Base-by-base conservation (phyloP, 2,797 vertebrate genomes). In the Toxotes lorentzi region DNA sequence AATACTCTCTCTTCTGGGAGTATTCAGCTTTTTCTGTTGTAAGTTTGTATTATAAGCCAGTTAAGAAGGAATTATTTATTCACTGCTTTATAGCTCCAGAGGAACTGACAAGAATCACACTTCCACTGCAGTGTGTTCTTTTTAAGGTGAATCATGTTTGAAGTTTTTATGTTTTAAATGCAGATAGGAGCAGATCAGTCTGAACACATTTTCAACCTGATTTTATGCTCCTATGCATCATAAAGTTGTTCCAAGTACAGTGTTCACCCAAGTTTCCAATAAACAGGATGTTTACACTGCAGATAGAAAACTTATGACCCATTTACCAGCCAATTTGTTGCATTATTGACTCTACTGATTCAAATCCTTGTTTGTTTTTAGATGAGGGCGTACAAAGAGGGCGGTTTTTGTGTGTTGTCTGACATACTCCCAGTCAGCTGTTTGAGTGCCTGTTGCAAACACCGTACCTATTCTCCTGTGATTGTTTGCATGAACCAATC, bases 61-160 rank as follows among this genome's bases (percentile, higher is more conserved):
- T 40, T 62, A 47, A 63, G 50, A 38, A 19, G 27, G 9, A 68
- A 67, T 59, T 34, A 63, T 72, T 17, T 54, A 23, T 56, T 60
- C 34, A 19, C n/a, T 30, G 23, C 41, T 40, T 60, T 59, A 16
- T 23, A 34, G 45, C 30, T 51, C 4, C 10, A 14, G 50, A 60
- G 50, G 34, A 51, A 30, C 41, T 4, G 48, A 51, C 4, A n/a
- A n/a, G 17, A 23, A 17, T 45, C 12, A 9, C 23, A 48, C 60
- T 24, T 43, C 13, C 3, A 30, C 54, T 13, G 45, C 6, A 4
- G 30, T 73, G 38, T 30, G 24, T 38, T 2, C 1, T 11, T 38
- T 38, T 38, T 38, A 45, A 47, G 7, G 47, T 16, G 45, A 35
- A 35, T 38, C 47, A 24, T 1, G 9, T 11, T 10, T 38, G 38